Base-by-base conservation (phyloP, 2,888 invertebrate species). In the Scaptomyza reducta region DNA sequence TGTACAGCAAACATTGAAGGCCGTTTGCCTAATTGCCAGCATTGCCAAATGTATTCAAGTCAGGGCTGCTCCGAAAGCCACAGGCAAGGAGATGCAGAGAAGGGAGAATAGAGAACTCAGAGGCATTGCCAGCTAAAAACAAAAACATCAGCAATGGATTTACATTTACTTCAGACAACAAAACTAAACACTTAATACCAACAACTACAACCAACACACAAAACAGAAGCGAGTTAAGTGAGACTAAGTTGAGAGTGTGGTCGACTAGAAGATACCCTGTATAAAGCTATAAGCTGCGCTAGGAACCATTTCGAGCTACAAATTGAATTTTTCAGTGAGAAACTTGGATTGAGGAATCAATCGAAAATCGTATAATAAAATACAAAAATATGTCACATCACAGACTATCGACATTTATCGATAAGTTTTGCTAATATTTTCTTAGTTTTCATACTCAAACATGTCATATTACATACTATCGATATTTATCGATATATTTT, bases 21-120 rank as follows among this genome's bases (percentile, higher is more conserved):
- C 63, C 74, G 61, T 40, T 42, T 56, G 65, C 71, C 83, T 86
- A 81, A 81, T 81, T 81, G 80, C 53, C 71, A 63, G 70, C 70
- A 84, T 62, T 76, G 78, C 68, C 79, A 53, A 74, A 68, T 79
- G 69, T 86, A 86, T 82, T 86, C 80, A 86, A 86, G 74, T 59
- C 22, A 49, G 47, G 31, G 18, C 27, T 51, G 46, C 16, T 35
- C 31, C 40, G 10, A 46, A 14, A 10, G 44, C 4, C 16, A 13
- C 33, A 27, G 18, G n/a, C 18, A 18, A 6, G 22, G 35, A 16
- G 7, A 18, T 6, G 13, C 16, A 16, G 22, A 11, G 14, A 3
- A 11, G n/a, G 10, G 38, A 9, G 29, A n/a, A n/a, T 5, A 11
- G 38, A 0, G 25, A 18, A 10, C 10, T 9, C 18, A 44, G 40